Base-by-base conservation (phyloP, 2,797 vertebrate species). In the Morus bassanus region DNA sequence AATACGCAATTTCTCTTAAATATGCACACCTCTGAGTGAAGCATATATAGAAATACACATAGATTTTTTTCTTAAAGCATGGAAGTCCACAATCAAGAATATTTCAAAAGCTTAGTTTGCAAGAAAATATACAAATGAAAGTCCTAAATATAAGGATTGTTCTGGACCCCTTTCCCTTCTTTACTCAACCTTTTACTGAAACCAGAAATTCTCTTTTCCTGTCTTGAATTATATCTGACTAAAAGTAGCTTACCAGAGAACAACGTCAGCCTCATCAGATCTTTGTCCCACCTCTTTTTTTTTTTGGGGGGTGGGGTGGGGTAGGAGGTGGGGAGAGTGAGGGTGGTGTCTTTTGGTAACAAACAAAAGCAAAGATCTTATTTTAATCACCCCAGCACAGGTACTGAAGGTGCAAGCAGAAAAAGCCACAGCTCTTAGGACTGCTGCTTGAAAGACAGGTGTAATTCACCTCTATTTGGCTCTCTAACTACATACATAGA, bases 211-310 rank as follows among this genome's bases (percentile, higher is more conserved):
- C 90, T 89, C 54, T 96, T 97, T 92, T 86, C 82, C 37, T 93
- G 56, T 76, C 91, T 95, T 81, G 31, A 97, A 97, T 96, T 97
- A 85, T 67, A 92, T 93, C 88, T 97, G 91, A 97, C 94, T 97
- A 88, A 91, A 97, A 94, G 77, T 78, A 93, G 89, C 75, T 96
- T 96, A 83, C 75, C 85, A 96, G 70, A 96, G 85, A 96, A 93
- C 65, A 81, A 85, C 15, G 28, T 74, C 84, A 97, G 90, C 53
- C 78, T 96, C 91, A 96, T 91, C 89, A 96, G 69, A 79, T 64
- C 79, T 91, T 93, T 27, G 77, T 87, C 93, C 81, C 76, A 96
- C 53, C 39, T 95, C 68, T 22, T 56, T 56, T 57, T 48, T n/a
- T 86, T 77, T 89, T 39, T 7, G 5, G 16, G 5, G 3, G 2